phyloP scores from a whole-genome alignment of 2,113 vertebrate species.

The Thunnus thynnus region DNA sequence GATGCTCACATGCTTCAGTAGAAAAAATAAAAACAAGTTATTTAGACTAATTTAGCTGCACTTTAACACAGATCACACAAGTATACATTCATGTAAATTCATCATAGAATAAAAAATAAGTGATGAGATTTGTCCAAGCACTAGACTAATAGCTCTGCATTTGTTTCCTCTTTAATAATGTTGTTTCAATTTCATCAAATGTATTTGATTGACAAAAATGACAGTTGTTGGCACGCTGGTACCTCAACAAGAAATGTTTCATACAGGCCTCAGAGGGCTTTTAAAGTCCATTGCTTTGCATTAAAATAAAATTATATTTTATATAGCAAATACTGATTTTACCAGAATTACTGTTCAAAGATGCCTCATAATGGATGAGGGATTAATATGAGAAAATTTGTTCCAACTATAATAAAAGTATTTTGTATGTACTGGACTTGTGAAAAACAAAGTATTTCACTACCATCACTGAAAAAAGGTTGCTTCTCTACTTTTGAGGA shows the following conservation, averaged over 20 bases:
- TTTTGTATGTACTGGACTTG: no score
- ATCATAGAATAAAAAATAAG: no score
- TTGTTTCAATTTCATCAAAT: not conserved
- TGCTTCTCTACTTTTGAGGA: not conserved
- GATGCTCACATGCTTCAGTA: not conserved
- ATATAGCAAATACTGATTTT: not conserved
- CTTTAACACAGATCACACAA: no score
- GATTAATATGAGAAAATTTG: not conserved
- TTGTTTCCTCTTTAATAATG: not conserved
- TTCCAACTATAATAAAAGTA: no score
- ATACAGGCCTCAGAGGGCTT: not conserved
- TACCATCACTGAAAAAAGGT: no score
- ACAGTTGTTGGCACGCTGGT: not conserved
- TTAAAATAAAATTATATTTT: not conserved
- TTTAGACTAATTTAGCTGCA: no score
- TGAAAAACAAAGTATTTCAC: no score
- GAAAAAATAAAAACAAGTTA: no score
- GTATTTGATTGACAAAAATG: not conserved
- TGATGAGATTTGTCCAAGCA: no score
- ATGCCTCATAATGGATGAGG: not conserved
- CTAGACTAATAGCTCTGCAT: not conserved
- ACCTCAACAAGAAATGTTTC: not conserved
- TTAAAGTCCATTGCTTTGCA: not conserved
- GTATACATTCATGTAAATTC: no score
- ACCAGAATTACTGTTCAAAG: not conserved